phyloP scores from a whole-genome alignment of 2,888 invertebrate genomes.

The Ctena decussata region DNA sequence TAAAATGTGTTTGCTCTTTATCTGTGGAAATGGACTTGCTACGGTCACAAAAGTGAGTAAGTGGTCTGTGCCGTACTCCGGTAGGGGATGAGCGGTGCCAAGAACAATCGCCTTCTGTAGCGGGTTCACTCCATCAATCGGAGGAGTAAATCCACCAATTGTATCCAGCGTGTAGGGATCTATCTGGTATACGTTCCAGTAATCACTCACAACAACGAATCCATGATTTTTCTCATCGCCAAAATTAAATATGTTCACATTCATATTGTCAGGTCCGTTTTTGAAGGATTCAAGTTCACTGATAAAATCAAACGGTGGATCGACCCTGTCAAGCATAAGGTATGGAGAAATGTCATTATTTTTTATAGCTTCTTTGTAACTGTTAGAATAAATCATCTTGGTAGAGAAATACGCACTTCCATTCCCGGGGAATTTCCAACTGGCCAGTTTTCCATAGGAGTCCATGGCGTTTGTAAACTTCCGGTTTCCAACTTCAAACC shows the following conservation, averaged over 20 bases:
- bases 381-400: constrained; percentile 71
- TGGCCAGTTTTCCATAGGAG: constrained; percentile 79
- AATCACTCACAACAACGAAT: constrained; percentile 80
- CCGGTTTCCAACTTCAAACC: constrained; percentile 76
- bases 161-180: constrained; percentile 70
- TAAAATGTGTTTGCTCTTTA: constrained; percentile 65
- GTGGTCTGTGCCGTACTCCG: constrained; percentile 73
- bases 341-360: constrained; percentile 77
- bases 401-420: constrained; percentile 74
- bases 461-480: constrained; percentile 78
- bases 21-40: constrained; percentile 68
- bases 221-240: not conserved
- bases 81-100: constrained; percentile 81
- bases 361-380: constrained; percentile 73
- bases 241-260: constrained; percentile 77
- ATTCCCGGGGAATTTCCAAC: constrained; percentile 75
- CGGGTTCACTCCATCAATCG: constrained; percentile 31
- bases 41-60: constrained; percentile 75
- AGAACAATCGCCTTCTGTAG: constrained; percentile 47
- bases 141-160: constrained; percentile 56
- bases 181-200: constrained; percentile 80
- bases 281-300: constrained; percentile 68
- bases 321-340: constrained; percentile 72
- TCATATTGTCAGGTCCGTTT: constrained; percentile 82
- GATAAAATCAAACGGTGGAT: constrained; percentile 70